These are phyloP conservation scores for Crocuta crocuta DNA, from an alignment of 2,113 vertebrate genomes.

Conservation along the genomic window DNA sequence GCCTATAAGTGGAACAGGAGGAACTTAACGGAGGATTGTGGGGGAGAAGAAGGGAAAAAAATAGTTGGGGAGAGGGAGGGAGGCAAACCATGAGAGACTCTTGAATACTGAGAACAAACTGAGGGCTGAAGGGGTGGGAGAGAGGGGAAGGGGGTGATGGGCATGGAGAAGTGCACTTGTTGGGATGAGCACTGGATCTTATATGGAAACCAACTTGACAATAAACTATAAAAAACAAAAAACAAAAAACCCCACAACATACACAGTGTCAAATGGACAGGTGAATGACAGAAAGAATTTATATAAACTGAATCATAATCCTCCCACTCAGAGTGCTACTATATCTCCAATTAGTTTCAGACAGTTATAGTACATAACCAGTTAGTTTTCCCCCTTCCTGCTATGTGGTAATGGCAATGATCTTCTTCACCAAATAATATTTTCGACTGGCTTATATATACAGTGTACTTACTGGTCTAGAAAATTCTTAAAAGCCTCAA, in stretches of 20 bases:
- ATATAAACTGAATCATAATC: not conserved
- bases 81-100: too few relatives aligned
- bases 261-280: not conserved
- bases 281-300: not conserved
- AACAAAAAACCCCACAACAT: not conserved
- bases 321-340: not conserved
- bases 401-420: not conserved
- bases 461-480: not conserved
- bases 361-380: not conserved
- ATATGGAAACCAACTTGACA: too few relatives aligned
- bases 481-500: slow-evolving; percentile 23
- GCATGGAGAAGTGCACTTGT: too few relatives aligned
- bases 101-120: too few relatives aligned
- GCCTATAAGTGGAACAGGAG: too few relatives aligned
- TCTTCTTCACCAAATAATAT: not conserved
- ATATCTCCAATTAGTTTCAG: not conserved
- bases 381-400: not conserved
- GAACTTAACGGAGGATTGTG: too few relatives aligned
- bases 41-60: too few relatives aligned
- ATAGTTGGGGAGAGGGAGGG: too few relatives aligned
- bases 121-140: too few relatives aligned
- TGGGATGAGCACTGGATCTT: too few relatives aligned
- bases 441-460: not conserved
- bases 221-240: too few relatives aligned
- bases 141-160: too few relatives aligned